These are phyloP conservation scores for Anoura caudifer DNA, from an alignment of 2,113 vertebrate species.

Conservation along the genomic window DNA sequence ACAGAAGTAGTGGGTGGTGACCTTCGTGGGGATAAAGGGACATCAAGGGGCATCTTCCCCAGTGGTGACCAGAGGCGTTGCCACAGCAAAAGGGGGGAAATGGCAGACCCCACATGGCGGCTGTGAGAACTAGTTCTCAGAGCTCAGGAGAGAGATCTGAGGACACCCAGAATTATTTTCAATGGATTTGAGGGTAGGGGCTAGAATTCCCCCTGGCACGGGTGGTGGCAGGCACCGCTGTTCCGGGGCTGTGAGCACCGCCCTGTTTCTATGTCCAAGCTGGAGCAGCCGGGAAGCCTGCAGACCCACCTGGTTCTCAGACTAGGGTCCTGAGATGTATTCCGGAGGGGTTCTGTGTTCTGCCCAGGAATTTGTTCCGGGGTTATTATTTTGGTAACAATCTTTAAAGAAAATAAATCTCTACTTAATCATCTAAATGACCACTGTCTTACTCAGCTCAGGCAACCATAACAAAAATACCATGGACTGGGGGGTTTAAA, in stretches of 20 bases:
- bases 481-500: not conserved
- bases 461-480: not conserved
- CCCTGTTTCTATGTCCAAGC: not conserved
- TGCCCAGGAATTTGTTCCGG: not conserved
- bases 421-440: not conserved
- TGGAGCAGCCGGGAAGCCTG: not conserved
- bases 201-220: not conserved
- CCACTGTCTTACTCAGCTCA: not conserved
- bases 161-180: not conserved
- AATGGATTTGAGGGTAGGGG: not conserved
- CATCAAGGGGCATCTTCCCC: not conserved
- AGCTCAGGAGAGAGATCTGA: not conserved
- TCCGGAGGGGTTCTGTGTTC: not conserved
- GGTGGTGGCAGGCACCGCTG: too few species aligned
- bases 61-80: not conserved
- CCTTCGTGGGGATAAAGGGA: too few species aligned
- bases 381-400: not conserved
- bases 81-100: not conserved
- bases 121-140: not conserved
- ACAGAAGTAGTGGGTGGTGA: not conserved
- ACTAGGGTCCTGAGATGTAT: too few species aligned
- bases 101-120: too few species aligned
- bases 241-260: fast-evolving
- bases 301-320: not conserved
- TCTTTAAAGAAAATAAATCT: not conserved